Percentiles rank a stretch among this genome's conserved stretches.
Evolutionary conservation across 1,140 invertebrate genomes (phyloP).

Genomic region (Euwallacea similis): DNA sequence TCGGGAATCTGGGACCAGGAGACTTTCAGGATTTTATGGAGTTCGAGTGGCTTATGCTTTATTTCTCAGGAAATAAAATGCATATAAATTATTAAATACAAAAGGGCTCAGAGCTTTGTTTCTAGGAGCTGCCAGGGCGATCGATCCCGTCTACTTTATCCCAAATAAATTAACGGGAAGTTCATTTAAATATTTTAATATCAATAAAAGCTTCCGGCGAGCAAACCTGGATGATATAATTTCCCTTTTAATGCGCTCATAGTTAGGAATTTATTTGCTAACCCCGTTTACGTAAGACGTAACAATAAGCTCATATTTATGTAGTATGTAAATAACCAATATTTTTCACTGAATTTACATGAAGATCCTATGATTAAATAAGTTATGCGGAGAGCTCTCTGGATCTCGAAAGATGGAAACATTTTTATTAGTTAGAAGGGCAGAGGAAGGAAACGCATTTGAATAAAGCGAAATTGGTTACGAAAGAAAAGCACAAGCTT

Average conservation of each 20-base stretch:
- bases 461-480: conserved; percentile 23
- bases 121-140: too few relatives aligned
- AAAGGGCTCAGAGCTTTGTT: neutral
- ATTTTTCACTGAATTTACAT: conserved; percentile 41
- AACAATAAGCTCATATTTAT: conserved; percentile 41
- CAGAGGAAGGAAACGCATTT: neutral
- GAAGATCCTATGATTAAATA: conserved; percentile 38
- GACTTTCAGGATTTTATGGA: neutral
- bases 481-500: too few relatives aligned
- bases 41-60: conserved; percentile 3
- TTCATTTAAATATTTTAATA: conserved; percentile 2
- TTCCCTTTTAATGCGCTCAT: conserved; percentile 17
- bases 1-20: neutral
- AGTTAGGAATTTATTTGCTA: conserved; percentile 21
- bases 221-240: neutral
- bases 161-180: neutral
- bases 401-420: conserved; percentile 31
- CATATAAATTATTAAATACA: neutral
- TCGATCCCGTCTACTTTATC: neutral
- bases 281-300: conserved; percentile 29
- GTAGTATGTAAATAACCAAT: conserved; percentile 37
- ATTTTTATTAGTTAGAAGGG: conserved; percentile 26
- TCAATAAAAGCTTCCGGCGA: too few relatives aligned
- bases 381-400: conserved; percentile 38
- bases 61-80: neutral